A percentile compares a stretch with the other conserved stretches of the same genome.
phyloP scores from a whole-genome alignment of 1,140 invertebrate species.

The Bombus turneri region DNA sequence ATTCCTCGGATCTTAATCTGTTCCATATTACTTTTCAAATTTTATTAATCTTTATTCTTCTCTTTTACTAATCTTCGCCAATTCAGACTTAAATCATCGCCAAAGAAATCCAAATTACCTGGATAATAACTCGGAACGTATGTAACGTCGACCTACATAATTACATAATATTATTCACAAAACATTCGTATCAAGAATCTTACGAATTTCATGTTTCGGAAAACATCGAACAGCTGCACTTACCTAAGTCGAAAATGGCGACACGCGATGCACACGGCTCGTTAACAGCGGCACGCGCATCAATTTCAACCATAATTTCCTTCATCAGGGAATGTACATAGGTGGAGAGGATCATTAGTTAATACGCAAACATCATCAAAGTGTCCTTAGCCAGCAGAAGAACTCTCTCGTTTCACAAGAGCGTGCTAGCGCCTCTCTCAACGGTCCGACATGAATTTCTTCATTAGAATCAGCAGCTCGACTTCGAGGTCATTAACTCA shows the following conservation, averaged over 20 bases:
- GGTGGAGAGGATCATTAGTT: constrained; percentile 35
- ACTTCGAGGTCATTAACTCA: constrained; percentile 29
- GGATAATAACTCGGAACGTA: not conserved
- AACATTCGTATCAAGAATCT: not conserved
- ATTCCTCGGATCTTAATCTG: not conserved
- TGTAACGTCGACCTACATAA: not conserved
- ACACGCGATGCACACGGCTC: not conserved
- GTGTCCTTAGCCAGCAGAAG: constrained; percentile 31
- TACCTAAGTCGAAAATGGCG: not conserved
- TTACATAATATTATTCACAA: not conserved
- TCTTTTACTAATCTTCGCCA: not conserved
- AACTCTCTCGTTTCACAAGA: not conserved
- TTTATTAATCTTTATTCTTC: too few species aligned
- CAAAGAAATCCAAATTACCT: not conserved
- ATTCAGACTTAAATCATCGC: not conserved
- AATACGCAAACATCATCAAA: constrained; percentile 43
- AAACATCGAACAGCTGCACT: not conserved
- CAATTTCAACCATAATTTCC: constrained; percentile 40
- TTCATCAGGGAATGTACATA: constrained; percentile 16
- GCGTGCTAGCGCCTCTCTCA: not conserved
- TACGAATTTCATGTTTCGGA: not conserved
- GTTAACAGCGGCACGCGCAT: constrained; percentile 31
- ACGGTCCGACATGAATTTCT: constrained; percentile 23
- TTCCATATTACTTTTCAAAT: not conserved
- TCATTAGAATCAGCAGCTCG: not conserved